Evolutionary conservation across 1,140 invertebrate genomes (phyloP), one percentile per base, ranked within the genome.

Genomic region (Heliconius congener): DNA sequence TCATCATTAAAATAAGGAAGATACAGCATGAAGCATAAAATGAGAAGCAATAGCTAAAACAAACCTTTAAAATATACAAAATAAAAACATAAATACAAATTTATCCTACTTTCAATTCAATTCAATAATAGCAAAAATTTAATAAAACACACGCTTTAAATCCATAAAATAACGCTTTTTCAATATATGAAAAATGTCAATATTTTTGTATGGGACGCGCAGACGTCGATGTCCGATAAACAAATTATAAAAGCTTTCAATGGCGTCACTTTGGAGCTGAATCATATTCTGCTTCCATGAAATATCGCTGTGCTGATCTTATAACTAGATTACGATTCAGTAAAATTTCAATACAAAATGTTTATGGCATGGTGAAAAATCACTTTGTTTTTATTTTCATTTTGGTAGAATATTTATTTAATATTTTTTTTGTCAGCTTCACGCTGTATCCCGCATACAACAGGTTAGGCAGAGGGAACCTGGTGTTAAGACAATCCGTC

Each of bases 231-330:
- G 60, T 66, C 27, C 60, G 60, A 66, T 66, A 66, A 66, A 66
- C 60, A 66, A 66, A 66, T 66, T 66, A 66, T 66, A 66, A 66
- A 66, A 66, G 60, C 60, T 66, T 66, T 66, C 60, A 66, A 66
- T 66, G 60, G 60, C 60, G 60, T 66, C 60, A 66, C 60, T 66
- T 66, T 66, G 60, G 60, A 66, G 11, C 60, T n/a, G 60, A 66
- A 66, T 66, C 60, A 66, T 66, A 30, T 66, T 66, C 23, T 66
- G 60, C 60, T 66, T 66, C 60, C 60, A 30, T 66, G 60, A 66
- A 66, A 66, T 66, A 66, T 30, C 60, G 60, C 23, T 66, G 60
- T 23, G 27, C 60, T 66, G 60, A 66, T 66, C 60, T 66, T 66
- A 66, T 66, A 66, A 66, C 60, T 66, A 66, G 60, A 66, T 66